A percentile compares a stretch with the other conserved stretches of the same genome.
Conservation (phyloP, 2,797 vertebrate species). For the Simalia tracyae region DNA sequence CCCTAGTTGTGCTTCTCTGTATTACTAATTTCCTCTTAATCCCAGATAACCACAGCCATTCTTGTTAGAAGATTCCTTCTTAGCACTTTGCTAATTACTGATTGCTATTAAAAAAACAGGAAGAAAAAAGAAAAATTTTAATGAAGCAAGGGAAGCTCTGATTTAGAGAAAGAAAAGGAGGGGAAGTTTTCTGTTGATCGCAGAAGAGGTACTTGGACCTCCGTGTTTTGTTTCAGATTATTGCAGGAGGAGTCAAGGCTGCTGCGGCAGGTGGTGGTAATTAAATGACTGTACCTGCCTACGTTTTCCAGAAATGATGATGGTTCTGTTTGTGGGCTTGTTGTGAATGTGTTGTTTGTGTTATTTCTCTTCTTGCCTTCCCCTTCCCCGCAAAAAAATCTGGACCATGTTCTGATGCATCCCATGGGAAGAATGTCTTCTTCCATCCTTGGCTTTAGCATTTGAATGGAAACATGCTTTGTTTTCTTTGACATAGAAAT, state of each 20-base stretch:
- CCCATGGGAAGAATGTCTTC: not conserved
- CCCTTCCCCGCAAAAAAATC: not conserved
- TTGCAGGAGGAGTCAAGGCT: constrained; percentile 46
- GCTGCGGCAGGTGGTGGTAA: constrained; percentile 28
- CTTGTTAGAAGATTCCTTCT: not conserved
- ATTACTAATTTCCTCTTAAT: not conserved
- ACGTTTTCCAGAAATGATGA: constrained; percentile 19
- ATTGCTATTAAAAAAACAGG: not conserved
- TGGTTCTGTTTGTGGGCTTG: not conserved
- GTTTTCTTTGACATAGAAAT: not conserved
- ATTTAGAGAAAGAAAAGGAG: not conserved
- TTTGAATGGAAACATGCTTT: not conserved
- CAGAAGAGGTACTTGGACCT: constrained; percentile 38
- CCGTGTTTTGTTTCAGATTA: constrained; percentile 12
- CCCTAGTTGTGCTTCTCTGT: not conserved
- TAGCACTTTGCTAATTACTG: not conserved
- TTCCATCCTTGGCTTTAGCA: not conserved
- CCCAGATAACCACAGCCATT: not conserved
- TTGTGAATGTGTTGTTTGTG: not conserved
- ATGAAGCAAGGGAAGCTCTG: not conserved
- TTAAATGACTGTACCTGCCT: constrained; percentile 30
- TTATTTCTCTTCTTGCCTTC: not conserved
- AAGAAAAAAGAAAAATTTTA: not conserved
- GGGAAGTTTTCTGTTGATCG: constrained; percentile 52
- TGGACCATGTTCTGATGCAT: not conserved